A percentile compares a stretch with the other conserved stretches of the same genome.
phyloP scores from a whole-genome alignment of 2,113 vertebrate species.

The Myanophis thanlyinensis region DNA sequence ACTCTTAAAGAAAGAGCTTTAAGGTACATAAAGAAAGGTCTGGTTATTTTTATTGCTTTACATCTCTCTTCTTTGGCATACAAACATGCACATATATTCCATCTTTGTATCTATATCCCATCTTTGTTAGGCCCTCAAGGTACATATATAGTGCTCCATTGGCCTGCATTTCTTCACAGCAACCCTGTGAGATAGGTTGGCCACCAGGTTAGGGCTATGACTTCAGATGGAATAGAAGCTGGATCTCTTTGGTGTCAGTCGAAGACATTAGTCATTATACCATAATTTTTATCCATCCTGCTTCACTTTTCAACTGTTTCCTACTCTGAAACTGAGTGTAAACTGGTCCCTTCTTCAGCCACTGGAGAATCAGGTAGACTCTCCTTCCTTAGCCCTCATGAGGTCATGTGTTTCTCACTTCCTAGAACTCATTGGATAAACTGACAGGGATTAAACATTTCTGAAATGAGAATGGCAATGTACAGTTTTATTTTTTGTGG shows the following conservation, averaged over 20 bases:
- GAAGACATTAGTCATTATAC: not conserved
- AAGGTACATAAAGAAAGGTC: not conserved
- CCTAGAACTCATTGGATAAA: not conserved
- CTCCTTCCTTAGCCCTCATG: not conserved
- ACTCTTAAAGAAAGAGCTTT: not conserved
- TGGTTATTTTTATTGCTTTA: not conserved
- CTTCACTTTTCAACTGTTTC: not conserved
- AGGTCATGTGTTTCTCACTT: not conserved
- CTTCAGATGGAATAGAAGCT: not conserved
- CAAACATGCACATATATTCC: not conserved
- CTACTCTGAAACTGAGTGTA: not conserved
- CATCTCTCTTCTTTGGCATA: not conserved
- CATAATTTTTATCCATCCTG: not conserved
- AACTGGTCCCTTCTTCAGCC: not conserved
- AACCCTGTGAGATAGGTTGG: not conserved
- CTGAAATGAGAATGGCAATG: not conserved
- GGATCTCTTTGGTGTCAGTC: not conserved
- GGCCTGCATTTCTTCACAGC: not conserved
- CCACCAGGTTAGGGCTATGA: not conserved
- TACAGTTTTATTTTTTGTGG: not conserved
- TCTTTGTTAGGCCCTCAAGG: not conserved
- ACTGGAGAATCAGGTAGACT: not conserved
- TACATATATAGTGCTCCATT: not conserved
- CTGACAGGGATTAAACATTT: not conserved
- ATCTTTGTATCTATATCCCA: not conserved